Evolutionary conservation across 1,140 invertebrate species (phyloP), one percentile per base, ranked within the genome.

Genomic region (Papilio dardanus): DNA sequence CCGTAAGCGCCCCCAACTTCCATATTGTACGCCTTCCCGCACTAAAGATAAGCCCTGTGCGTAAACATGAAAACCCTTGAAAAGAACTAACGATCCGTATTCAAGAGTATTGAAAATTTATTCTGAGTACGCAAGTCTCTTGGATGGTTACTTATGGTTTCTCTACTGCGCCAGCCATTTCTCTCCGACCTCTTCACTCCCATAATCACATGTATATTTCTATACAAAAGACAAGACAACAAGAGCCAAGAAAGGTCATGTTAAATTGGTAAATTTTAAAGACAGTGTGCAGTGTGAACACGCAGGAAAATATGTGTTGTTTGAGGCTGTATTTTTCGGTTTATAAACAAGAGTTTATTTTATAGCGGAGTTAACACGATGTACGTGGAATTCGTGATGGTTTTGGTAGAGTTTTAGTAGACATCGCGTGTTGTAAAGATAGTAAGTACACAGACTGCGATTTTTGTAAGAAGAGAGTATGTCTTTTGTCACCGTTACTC

Each of bases 31-130:
- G 42, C 79, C 76, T 74, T 50, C 79, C 76, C 82, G 78, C 79
- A 74, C 75, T 28, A 67, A 33, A 83, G 81, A 86, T 86, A 87
- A 86, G 81, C 85, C 84, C 80, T 82, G 80, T 83, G 80, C 85
- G 84, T 88, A 86, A 83, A 81, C 79, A 77, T 74, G 79, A 80
- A 83, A 84, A 83, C 86, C 83, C 83, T 86, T 86, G 84, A 88
- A 84, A 80, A 85, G 85, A 89, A 89, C 88, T 90, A 92, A 91
- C 87, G 88, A 88, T 76, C 81, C 88, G 80, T 85, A 81, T 86
- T 79, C 77, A 79, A 81, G 77, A 81, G 85, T 89, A 91, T 92
- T 92, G 90, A 90, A 92, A 91, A 92, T 92, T 92, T 92, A 92
- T 92, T 90, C 88, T 85, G 85, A 88, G 85, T 90, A 92, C 86